A percentile compares a stretch with the other conserved stretches of the same genome.
Conservation (phyloP, 2,113 vertebrate genomes). For the Spizaetus ornatus region DNA sequence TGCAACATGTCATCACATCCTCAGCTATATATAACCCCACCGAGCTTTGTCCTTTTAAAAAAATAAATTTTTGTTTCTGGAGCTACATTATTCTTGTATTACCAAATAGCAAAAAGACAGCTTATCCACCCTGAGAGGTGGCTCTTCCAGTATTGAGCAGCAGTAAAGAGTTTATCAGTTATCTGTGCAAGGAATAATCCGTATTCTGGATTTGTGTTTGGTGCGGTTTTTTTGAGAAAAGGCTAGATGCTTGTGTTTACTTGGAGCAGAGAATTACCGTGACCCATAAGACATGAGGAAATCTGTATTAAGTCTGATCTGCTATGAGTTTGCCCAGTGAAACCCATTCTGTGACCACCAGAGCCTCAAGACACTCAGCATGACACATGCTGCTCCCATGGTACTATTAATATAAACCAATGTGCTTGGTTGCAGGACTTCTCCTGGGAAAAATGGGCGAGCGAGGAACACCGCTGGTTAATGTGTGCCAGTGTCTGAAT, state of each 20-base stretch:
- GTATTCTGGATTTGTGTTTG: neutral
- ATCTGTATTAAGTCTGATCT: neutral
- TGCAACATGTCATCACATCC: neutral
- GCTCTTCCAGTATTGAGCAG: neutral
- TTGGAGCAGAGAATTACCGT: neutral
- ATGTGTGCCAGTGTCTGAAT: constrained; percentile 87
- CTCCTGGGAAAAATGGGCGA: constrained; percentile 87
- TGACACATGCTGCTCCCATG: fast-evolving
- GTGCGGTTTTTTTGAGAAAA: neutral
- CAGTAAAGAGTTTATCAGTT: neutral
- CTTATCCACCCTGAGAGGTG: neutral
- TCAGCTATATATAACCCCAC: neutral
- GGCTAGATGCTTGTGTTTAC: neutral
- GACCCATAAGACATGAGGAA: fast-evolving
- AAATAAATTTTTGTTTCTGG: neutral
- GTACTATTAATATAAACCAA: fast-evolving
- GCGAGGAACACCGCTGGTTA: constrained; percentile 80
- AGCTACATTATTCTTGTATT: neutral
- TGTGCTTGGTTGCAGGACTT: constrained; percentile 70
- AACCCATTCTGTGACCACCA: neutral
- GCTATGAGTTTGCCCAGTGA: neutral
- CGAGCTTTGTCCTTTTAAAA: neutral
- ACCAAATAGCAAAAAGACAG: neutral
- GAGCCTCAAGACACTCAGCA: fast-evolving
- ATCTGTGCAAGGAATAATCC: neutral